Percentiles rank a stretch among this genome's conserved stretches.
Evolutionary conservation across 2,888 invertebrate species (phyloP).

Genomic region (Thysanoteuthis rhombus): DNA sequence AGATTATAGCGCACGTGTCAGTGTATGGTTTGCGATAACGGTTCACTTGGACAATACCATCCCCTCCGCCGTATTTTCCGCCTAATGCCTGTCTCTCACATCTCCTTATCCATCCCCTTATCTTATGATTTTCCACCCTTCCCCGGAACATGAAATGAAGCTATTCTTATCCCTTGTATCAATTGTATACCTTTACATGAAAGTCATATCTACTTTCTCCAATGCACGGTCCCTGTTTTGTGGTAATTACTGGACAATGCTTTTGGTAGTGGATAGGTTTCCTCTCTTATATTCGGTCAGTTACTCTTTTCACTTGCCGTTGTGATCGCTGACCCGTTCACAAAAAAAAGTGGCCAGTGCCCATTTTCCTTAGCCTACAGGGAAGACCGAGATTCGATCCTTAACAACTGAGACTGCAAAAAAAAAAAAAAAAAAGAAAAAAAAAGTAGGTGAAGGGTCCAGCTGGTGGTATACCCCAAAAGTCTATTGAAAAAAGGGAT

Average conservation of each 20-base stretch:
- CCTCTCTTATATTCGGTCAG: neutral
- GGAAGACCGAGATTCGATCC: neutral
- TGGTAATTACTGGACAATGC: neutral
- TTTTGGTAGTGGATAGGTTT: neutral
- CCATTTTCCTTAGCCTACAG: neutral
- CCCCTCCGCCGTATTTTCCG: neutral
- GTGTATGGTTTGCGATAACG: neutral
- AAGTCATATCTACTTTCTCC: neutral
- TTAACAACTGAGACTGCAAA: neutral
- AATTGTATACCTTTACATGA: neutral
- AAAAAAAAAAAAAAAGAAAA: no score
- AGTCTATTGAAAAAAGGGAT: no score
- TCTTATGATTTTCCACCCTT: neutral
- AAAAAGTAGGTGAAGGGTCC: no score
- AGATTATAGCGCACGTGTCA: neutral
- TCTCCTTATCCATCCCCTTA: neutral
- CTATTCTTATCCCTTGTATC: neutral
- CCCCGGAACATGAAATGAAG: neutral
- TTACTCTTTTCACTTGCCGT: no score
- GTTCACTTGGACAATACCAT: neutral
- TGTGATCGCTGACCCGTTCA: no score
- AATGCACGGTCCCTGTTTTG: neutral
- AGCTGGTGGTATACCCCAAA: no score
- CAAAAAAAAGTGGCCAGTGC: neutral
- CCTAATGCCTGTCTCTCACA: neutral